Base-by-base conservation (phyloP, 1,140 invertebrate species). In the Drosophila paulistorum region DNA sequence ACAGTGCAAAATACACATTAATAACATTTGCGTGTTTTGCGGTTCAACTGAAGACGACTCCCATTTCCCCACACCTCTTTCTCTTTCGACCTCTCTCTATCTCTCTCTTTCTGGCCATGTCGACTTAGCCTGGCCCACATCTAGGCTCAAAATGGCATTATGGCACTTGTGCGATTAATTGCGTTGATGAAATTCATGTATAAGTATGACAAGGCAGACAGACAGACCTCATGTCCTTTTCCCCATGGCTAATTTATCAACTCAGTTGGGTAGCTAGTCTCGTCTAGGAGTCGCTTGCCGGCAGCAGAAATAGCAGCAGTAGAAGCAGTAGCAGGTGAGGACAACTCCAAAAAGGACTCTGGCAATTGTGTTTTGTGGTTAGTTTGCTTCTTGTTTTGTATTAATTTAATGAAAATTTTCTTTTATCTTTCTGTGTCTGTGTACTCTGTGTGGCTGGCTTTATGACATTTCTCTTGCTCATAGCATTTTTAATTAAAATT, bases 351-450 rank as follows among this genome's bases (percentile, higher is more conserved):
- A 30, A 48, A 51, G 45, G 45, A 51, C 45, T 23, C 20, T 51
- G n/a, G 23, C 23, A 17, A 41, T 39, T 14, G 26, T 74, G 64
- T 39, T 4, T 70, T 81, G 82, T 65, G 81, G 82, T 81, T 78
- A 75, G 78, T 75, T 81, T 65, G 70, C 10, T 23, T 23, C 23
- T 20, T 23, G 6, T 75, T 59, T 70, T 86, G 71, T 70, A 63
- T 68, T 81, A 79, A 86, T 79, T 86, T 86, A 79, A 86, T 85
- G 82, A 86, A 85, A 74, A 79, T 86, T 78, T 78, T 64, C 74
- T 65, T 77, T 81, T 65, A 64, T 68, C 48, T 70, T 66, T 23
- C 20, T 35, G 35, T n/a, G 26, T 51, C 10, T 35, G 26, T 57
- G 26, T 41, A 11, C 23, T 14, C 10, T 35, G 26, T 57, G 26